Base-by-base conservation (phyloP, 35 echinoderm and acorn worm species). In the Anneissia japonica region DNA sequence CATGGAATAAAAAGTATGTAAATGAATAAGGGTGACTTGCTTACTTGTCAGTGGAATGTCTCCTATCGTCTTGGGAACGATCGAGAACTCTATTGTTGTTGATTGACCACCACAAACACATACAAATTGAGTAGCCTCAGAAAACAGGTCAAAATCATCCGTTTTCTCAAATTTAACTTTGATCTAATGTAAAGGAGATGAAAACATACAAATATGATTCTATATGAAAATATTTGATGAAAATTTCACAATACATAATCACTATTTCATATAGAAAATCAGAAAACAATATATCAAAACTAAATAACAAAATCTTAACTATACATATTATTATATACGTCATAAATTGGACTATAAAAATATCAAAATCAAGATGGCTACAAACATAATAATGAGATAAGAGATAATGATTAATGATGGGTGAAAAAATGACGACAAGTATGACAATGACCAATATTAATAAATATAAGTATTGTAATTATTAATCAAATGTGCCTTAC, bases 81-180 rank as follows among this genome's bases (percentile, higher is more conserved):
- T 93, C 29, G 77, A 36, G 74, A 89, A 97, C 23, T 89, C 86
- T 3, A 97, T 86, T 39, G 88, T 85, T 23, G 87, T 82, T 5
- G 91, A 89, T 39, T 91, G 40, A 72, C 84, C 56, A 38, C 85
- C 95, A 87, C 95, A 97, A 12, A 97, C 95, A 38, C 95, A 97
- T 2, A 91, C 79, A 36, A 45, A 84, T 34, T 90, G 21, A 0
- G 74, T 82, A 13, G 76, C 3, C 14, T 34, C 14, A 3, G 32
- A 34, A 32, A 35, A 34, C 76, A 77, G 76, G 3, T 77, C 76
- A 77, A 77, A 77, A 37, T 77, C 76, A 32, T 77, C 36, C 6
- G 76, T 35, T 31, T 35, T 35, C 23, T 34, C 32, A 77, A 77
- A 77, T 77, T 37, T 77, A 16, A 77, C 4, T 34, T 77, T 37